Conservation (phyloP, 35 echinoderm and acorn worm species). For the Ptychodera flava region DNA sequence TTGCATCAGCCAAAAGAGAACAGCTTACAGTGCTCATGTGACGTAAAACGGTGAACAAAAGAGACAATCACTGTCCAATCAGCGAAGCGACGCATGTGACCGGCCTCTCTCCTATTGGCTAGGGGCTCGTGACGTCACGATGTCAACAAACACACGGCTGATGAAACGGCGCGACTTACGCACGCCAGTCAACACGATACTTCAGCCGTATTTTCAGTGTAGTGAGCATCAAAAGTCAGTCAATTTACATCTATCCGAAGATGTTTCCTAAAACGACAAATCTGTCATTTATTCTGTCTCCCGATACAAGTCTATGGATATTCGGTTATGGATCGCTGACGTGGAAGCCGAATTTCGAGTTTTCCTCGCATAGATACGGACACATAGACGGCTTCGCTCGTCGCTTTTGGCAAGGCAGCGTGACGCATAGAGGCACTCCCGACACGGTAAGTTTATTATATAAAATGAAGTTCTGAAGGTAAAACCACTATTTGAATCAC, state of each 20-base stretch:
- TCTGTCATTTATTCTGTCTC: no score
- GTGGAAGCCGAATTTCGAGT: constrained; percentile 90
- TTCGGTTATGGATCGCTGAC: constrained; percentile 93
- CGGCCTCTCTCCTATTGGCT: neutral
- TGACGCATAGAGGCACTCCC: constrained; percentile 64
- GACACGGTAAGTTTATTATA: constrained; percentile 60
- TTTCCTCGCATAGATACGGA: constrained; percentile 55
- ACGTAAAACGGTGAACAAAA: neutral
- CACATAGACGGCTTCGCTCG: constrained; percentile 69
- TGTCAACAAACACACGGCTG: no score
- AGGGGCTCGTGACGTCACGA: neutral
- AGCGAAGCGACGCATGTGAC: neutral
- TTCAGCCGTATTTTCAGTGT: no score
- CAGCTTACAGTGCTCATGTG: neutral
- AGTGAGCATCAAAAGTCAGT: no score
- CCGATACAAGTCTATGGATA: constrained; percentile 41
- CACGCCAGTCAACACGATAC: no score
- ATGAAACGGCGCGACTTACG: neutral
- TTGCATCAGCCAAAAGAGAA: neutral
- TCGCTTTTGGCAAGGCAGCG: constrained; percentile 92
- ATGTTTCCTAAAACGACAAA: no score
- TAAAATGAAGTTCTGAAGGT: neutral
- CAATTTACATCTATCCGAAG: no score
- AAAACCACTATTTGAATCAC: neutral
- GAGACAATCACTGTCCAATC: neutral